Percentiles rank a stretch among this genome's conserved stretches.
Conservation (phyloP, 2,797 vertebrate genomes). For the Rhynchotus rufescens region DNA sequence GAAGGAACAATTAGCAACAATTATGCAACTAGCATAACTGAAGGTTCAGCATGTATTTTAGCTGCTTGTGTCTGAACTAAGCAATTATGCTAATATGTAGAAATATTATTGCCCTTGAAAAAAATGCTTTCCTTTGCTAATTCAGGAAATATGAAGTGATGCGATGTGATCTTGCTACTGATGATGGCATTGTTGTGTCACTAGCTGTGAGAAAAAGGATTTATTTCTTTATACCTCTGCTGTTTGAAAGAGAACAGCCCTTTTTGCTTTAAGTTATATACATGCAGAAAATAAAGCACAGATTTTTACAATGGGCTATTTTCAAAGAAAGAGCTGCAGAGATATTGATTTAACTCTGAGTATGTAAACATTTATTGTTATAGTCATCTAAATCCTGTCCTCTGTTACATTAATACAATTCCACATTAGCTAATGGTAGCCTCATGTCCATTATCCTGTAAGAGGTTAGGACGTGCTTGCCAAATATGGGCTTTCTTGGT, state of each 20-base stretch:
- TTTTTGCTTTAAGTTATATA: neutral
- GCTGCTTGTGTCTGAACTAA: neutral
- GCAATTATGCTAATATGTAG: neutral
- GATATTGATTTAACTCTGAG: slow-evolving; percentile 6
- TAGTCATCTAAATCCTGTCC: neutral
- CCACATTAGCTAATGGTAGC: slow-evolving; percentile 15
- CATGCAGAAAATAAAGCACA: neutral
- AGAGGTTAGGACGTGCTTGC: neutral
- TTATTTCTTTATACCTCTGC: neutral
- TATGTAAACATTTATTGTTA: neutral
- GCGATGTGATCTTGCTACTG: neutral
- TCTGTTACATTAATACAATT: slow-evolving; percentile 23
- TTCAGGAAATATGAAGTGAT: neutral
- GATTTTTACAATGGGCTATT: neutral
- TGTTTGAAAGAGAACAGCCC: neutral
- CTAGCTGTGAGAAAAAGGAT: neutral
- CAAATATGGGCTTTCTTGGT: neutral
- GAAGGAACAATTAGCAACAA: neutral
- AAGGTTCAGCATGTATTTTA: neutral
- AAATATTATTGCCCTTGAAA: neutral
- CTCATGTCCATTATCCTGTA: slow-evolving; percentile 7
- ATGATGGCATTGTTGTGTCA: neutral
- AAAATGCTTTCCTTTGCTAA: neutral
- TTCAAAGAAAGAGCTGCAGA: neutral
- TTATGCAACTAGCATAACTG: neutral